Conservation (phyloP, 2,797 vertebrate genomes). For the Momotus momota region DNA sequence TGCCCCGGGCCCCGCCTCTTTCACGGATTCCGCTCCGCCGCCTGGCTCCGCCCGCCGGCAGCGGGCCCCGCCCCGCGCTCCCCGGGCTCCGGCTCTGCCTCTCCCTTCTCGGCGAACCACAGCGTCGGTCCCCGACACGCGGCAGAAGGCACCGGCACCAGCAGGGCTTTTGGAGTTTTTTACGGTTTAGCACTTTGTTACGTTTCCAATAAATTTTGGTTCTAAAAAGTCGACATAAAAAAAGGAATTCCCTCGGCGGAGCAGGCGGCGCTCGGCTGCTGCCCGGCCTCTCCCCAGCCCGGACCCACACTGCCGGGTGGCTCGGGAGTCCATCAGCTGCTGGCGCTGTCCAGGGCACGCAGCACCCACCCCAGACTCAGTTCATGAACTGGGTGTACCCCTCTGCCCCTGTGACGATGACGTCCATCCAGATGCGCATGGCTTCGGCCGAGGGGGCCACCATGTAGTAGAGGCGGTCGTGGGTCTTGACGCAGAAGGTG, state of each 20-base stretch:
- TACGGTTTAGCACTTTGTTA: neutral
- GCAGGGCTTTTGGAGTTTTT: neutral
- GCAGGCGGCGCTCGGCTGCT: neutral
- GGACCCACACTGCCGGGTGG: no score
- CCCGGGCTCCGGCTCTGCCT: no score
- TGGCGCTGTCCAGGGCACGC: neutral
- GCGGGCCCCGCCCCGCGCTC: no score
- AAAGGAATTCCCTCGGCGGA: neutral
- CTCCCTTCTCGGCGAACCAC: no score
- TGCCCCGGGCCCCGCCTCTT: no score
- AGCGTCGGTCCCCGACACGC: neutral
- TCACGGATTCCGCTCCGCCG: no score
- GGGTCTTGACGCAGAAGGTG: conserved; percentile 98
- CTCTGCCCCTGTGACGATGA: conserved; percentile 94
- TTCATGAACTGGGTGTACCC: conserved; percentile 97
- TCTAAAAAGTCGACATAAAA: neutral
- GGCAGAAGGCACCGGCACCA: neutral
- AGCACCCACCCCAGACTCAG: conserved; percentile 65
- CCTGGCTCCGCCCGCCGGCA: no score
- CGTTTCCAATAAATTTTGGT: neutral
- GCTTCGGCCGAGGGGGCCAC: conserved; percentile 93
- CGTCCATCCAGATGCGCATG: conserved; percentile 99
- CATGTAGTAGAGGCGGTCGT: conserved; percentile 95
- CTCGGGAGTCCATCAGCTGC: no score
- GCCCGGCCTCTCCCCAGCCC: accelerated